phyloP scores from a whole-genome alignment of 1,140 invertebrate species.

The Rhagoletis zephyria region DNA sequence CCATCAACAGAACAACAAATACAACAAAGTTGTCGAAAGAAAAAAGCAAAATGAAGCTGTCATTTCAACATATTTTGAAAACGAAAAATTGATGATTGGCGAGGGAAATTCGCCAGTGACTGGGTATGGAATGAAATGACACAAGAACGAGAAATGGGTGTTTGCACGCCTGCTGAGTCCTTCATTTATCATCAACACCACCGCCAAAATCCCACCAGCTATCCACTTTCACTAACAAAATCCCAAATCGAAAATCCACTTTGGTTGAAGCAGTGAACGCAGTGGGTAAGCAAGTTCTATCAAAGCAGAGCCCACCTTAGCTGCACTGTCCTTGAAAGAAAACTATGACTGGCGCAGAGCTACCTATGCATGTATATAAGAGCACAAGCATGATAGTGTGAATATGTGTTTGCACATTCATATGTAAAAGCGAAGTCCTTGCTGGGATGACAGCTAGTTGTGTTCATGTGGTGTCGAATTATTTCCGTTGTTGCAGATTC shows the following conservation, averaged over 20 bases:
- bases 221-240: background rate
- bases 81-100: too few relatives aligned
- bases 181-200: constrained; percentile 31
- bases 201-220: background rate
- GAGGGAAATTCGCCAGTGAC: too few relatives aligned
- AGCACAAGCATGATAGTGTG: background rate
- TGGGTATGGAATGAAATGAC: background rate
- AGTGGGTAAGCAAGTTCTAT: background rate
- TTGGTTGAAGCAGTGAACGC: background rate
- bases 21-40: constrained; percentile 1
- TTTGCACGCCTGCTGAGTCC: background rate
- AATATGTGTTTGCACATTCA: background rate
- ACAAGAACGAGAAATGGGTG: background rate
- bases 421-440: background rate
- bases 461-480: background rate
- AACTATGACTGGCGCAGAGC: background rate
- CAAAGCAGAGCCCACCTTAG: background rate
- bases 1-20: background rate
- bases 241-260: constrained; percentile 29
- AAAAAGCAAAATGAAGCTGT: background rate
- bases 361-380: too few relatives aligned
- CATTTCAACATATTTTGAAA: background rate
- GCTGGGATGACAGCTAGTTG: background rate
- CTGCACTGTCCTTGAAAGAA: background rate
- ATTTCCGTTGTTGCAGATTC: background rate